Percentiles rank a stretch among this genome's conserved stretches.
Conservation (phyloP, 1,140 invertebrate genomes). For the Periplaneta americana region DNA sequence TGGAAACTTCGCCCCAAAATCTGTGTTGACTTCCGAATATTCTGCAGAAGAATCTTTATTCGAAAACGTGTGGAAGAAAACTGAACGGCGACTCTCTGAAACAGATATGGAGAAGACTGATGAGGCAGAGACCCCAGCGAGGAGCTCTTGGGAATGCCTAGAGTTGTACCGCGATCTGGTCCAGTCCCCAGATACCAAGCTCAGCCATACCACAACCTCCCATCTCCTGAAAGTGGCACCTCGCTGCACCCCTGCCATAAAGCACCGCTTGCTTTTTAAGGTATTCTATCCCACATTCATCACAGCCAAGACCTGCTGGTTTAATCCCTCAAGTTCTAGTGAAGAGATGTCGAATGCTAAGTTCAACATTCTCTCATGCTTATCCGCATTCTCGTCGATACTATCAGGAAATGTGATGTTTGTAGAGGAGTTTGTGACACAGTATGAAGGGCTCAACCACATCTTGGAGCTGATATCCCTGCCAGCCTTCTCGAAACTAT, state of each 20-base stretch:
- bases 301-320: slow-evolving; percentile 39
- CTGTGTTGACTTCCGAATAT: not conserved
- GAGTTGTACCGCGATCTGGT: slow-evolving; percentile 51
- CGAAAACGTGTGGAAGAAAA: not conserved
- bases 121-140: not conserved
- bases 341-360: slow-evolving; percentile 39
- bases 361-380: slow-evolving; percentile 51
- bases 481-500: slow-evolving; percentile 47
- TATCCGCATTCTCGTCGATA: slow-evolving; percentile 52
- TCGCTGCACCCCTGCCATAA: slow-evolving; percentile 44
- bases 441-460: slow-evolving; percentile 45
- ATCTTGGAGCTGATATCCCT: slow-evolving; percentile 46
- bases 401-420: slow-evolving; percentile 44
- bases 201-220: slow-evolving; percentile 47
- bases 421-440: slow-evolving; percentile 50
- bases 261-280: slow-evolving; percentile 48
- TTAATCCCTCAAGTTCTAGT: slow-evolving; percentile 34
- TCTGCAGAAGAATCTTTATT: not conserved
- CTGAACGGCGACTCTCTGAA: too few relatives aligned
- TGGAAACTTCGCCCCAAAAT: not conserved
- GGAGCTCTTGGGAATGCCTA: slow-evolving; percentile 27
- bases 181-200: slow-evolving; percentile 44
- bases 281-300: slow-evolving; percentile 57
- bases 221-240: slow-evolving; percentile 54
- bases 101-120: not conserved